These are phyloP conservation scores for Orestias chungarensis DNA, from an alignment of 2,797 vertebrate species.

Conservation along the genomic window DNA sequence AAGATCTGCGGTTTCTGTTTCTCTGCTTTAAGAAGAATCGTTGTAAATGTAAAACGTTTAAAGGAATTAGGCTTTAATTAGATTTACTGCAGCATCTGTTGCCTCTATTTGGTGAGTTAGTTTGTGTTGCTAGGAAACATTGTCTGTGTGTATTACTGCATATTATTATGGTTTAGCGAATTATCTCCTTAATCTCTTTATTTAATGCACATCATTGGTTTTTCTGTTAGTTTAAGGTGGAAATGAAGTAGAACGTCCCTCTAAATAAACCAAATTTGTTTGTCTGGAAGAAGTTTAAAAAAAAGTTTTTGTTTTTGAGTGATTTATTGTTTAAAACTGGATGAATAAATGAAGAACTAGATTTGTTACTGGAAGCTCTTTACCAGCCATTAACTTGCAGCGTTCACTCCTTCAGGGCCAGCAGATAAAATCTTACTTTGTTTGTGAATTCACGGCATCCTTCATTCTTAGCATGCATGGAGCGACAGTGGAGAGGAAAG, in stretches of 20 bases:
- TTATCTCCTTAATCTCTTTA: not conserved
- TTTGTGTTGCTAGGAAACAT: no score
- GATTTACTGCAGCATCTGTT: not conserved
- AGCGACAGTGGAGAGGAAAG: no score
- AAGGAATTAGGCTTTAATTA: not conserved
- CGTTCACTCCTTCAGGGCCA: no score
- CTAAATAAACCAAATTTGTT: not conserved
- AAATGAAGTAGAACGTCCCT: not conserved
- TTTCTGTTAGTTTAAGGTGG: not conserved
- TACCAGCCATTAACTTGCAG: no score
- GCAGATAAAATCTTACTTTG: no score
- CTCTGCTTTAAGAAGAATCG: not conserved
- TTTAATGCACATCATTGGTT: not conserved
- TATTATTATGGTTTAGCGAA: not conserved
- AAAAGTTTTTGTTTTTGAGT: conserved; percentile 2
- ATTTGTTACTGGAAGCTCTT: not conserved
- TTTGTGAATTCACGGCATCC: no score
- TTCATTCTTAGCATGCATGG: no score
- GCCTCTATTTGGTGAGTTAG: not conserved
- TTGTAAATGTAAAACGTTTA: not conserved
- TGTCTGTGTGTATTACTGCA: not conserved
- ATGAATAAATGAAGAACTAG: not conserved
- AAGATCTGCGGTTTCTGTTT: not conserved
- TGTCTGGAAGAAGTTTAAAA: not conserved
- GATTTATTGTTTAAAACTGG: conserved; percentile 1